Percentiles rank a stretch among this genome's conserved stretches.
Conservation (phyloP, 2,113 vertebrate genomes). For the Scytalopus superciliaris region DNA sequence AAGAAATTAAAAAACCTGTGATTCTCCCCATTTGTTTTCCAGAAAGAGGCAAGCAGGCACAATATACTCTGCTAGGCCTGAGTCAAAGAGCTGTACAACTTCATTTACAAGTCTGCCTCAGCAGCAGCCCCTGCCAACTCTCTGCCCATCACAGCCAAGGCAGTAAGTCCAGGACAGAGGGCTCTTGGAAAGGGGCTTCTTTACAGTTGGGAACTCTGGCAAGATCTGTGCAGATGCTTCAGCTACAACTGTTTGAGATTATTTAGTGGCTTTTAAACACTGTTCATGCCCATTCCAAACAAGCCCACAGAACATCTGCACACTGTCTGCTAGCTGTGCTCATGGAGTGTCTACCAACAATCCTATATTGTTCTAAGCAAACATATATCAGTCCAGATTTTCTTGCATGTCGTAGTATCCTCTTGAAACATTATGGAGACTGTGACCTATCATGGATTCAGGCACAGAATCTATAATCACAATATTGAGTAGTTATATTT, state of each 20-base stretch:
- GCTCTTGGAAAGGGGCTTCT: neutral
- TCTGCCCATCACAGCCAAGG: neutral
- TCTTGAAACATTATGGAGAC: neutral
- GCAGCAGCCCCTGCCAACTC: neutral
- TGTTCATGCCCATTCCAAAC: conserved; percentile 40
- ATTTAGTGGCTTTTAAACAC: conserved; percentile 48
- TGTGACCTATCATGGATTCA: conserved; percentile 48
- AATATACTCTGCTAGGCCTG: neutral
- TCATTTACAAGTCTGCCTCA: neutral
- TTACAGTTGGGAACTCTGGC: neutral
- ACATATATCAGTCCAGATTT: neutral
- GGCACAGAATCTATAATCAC: conserved; percentile 37
- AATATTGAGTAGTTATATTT: conserved; percentile 41
- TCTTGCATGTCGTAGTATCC: neutral
- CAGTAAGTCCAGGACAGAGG: neutral
- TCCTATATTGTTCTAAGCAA: conserved; percentile 50
- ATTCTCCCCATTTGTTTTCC: neutral
- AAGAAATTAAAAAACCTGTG: neutral
- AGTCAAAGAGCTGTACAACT: neutral
- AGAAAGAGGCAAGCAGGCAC: neutral
- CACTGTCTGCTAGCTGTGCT: conserved; percentile 31
- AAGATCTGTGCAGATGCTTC: neutral
- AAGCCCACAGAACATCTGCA: conserved; percentile 59
- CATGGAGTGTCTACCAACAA: conserved; percentile 9
- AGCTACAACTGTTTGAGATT: conserved; percentile 51